phyloP scores from a whole-genome alignment of 2,113 vertebrate species.

The Mesocricetus auratus region DNA sequence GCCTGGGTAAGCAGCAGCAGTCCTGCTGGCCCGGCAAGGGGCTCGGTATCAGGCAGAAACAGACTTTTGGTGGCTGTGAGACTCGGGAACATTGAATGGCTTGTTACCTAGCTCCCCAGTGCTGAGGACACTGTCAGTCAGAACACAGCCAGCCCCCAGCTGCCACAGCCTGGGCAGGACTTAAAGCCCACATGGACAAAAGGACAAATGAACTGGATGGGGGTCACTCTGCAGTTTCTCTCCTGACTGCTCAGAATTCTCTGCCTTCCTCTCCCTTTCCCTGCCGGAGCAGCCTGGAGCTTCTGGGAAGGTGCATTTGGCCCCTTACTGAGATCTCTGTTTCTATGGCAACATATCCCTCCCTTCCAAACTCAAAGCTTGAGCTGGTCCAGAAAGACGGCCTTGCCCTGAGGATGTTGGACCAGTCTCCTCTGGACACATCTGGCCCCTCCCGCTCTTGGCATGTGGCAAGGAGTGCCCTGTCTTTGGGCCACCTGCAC shows the following conservation, averaged over 20 bases:
- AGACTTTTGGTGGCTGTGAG: neutral
- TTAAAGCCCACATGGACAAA: neutral
- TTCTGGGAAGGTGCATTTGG: neutral
- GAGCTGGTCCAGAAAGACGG: neutral
- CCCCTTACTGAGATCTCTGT: neutral
- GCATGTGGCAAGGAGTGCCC: neutral
- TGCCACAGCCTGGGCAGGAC: too few relatives aligned
- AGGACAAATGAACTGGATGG: neutral
- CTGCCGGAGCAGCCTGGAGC: neutral
- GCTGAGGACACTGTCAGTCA: neutral
- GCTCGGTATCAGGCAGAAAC: neutral
- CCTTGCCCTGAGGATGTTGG: neutral
- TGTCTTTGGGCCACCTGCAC: neutral
- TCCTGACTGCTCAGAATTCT: neutral
- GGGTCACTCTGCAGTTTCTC: neutral
- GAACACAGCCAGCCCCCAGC: neutral
- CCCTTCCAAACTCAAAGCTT: neutral
- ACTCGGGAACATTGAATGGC: neutral
- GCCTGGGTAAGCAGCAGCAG: neutral
- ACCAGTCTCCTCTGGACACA: neutral
- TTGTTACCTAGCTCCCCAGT: neutral
- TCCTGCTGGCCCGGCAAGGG: neutral
- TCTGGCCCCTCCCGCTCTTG: too few relatives aligned
- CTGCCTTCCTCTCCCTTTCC: too few relatives aligned
- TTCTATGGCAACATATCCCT: neutral